phyloP scores from a whole-genome alignment of 2,113 vertebrate genomes.

The Alces alces region DNA sequence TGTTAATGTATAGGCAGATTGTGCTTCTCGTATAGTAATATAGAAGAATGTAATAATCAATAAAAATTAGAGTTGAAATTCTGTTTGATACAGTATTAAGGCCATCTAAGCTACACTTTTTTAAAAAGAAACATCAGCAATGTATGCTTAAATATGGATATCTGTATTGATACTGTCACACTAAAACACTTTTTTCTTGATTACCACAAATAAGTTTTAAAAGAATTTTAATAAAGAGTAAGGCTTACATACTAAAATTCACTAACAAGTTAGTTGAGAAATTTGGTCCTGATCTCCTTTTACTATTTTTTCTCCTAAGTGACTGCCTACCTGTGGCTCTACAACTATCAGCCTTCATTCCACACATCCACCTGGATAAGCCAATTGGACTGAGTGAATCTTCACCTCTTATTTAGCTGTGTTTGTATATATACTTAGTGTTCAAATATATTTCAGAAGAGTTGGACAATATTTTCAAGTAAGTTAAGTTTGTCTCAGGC shows the following conservation, averaged over 20 bases:
- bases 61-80: not conserved
- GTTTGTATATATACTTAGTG: not conserved
- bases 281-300: not conserved
- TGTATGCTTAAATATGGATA: not conserved
- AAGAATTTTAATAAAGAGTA: not conserved
- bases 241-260: not conserved
- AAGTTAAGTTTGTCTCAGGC: not conserved
- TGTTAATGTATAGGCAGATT: not conserved
- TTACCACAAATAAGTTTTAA: not conserved
- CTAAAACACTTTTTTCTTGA: not conserved
- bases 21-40: not conserved
- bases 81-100: not conserved
- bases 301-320: not conserved
- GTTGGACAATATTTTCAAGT: not conserved
- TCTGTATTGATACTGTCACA: not conserved
- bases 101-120: not conserved
- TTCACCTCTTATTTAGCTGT: not conserved
- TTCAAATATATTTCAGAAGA: not conserved
- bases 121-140: not conserved
- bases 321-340: not conserved
- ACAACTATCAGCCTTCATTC: not conserved
- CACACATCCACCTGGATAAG: not conserved
- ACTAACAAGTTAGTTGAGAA: not conserved
- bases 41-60: not conserved
- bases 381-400: not conserved